These are phyloP conservation scores for Cardiocondyla obscurior DNA, from an alignment of 1,140 invertebrate species.

Conservation along the genomic window DNA sequence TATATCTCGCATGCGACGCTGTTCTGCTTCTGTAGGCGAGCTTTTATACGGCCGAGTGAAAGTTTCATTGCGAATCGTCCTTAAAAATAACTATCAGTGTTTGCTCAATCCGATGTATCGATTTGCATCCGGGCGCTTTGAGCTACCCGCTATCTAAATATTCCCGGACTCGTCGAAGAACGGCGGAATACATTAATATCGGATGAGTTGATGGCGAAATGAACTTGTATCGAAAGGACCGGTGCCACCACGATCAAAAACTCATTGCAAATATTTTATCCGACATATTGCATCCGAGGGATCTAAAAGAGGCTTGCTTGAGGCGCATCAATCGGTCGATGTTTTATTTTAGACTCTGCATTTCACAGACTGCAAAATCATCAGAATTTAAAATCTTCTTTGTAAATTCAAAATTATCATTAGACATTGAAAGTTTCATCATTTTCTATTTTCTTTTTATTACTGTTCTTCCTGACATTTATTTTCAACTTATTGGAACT, in stretches of 20 bases:
- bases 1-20: not conserved
- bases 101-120: conserved; percentile 55
- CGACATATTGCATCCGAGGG: conserved; percentile 51
- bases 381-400: not conserved
- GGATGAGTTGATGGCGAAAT: conserved; percentile 61
- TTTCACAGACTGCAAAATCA: not conserved
- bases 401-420: too few species aligned
- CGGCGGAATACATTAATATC: conserved; percentile 68
- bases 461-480: too few species aligned
- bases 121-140: conserved; percentile 68
- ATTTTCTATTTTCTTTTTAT: too few species aligned
- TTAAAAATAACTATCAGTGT: conserved; percentile 64
- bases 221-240: conserved; percentile 62
- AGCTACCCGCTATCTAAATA: conserved; percentile 60
- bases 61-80: conserved; percentile 64
- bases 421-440: too few species aligned
- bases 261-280: conserved; percentile 60
- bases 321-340: conserved; percentile 9
- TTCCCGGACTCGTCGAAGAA: conserved; percentile 49
- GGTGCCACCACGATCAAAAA: conserved; percentile 61
- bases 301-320: conserved; percentile 39
- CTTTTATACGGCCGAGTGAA: conserved; percentile 49
- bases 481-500: too few species aligned
- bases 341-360: not conserved
- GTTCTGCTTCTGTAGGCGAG: conserved; percentile 16